Evolutionary conservation across 2,888 invertebrate genomes (phyloP).

Genomic region (Lasioglossum lativentre): DNA sequence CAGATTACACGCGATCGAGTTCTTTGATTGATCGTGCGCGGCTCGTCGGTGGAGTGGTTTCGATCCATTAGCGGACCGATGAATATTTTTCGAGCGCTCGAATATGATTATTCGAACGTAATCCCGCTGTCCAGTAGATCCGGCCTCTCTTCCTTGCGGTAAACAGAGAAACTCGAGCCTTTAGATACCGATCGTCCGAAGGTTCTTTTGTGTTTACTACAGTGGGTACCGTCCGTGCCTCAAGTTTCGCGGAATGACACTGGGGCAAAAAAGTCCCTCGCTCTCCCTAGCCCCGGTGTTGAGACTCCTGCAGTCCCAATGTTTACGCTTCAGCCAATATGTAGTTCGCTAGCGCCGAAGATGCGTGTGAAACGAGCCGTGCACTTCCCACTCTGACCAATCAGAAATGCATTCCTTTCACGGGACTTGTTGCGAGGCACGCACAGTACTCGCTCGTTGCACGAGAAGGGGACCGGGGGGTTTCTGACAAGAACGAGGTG

Average conservation of each 20-base stretch:
- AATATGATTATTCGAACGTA: background rate
- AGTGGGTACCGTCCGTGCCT: background rate
- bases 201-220: background rate
- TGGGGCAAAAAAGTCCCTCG: too few relatives aligned
- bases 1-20: background rate
- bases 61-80: background rate
- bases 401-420: too few relatives aligned
- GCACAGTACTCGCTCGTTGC: too few relatives aligned
- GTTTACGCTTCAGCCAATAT: too few relatives aligned
- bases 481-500: too few relatives aligned
- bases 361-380: too few relatives aligned
- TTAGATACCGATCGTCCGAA: background rate
- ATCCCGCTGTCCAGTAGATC: background rate
- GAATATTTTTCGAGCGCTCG: background rate
- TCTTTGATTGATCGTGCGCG: background rate
- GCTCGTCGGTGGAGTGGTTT: background rate
- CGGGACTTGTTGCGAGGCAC: too few relatives aligned
- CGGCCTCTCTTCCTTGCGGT: background rate
- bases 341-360: too few relatives aligned
- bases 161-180: background rate
- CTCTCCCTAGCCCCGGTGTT: too few relatives aligned
- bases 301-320: too few relatives aligned
- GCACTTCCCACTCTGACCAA: too few relatives aligned
- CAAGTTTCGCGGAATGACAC: background rate
- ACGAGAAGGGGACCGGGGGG: too few relatives aligned